Evolutionary conservation across 2,113 vertebrate genomes (phyloP), one percentile per base, ranked within the genome.

Genomic region (Hymenochirus boettgeri): DNA sequence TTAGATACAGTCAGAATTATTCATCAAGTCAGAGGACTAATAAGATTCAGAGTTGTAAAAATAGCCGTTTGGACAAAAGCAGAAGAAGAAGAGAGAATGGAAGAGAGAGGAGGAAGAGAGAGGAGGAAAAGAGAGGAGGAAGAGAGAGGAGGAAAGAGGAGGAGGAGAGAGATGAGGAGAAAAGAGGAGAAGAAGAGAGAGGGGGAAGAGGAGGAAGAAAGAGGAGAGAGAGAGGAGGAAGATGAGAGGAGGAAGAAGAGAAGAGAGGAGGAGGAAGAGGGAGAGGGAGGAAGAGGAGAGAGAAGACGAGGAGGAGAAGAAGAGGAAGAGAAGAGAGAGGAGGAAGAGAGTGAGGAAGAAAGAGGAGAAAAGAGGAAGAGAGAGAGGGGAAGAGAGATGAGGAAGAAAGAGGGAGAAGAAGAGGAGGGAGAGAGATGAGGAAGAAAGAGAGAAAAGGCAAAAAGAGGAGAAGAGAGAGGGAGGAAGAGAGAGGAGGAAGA

Each of bases 1-100:
- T 65, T 57, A 66, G 70, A 73, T 56, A 73, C 73, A 79, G 71
- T 71, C 64, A 63, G 65, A 79, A 83, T 83, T 82, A 83, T 71
- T 80, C 77, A 78, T 53, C 73, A 72, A 75, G 77, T 73, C 69
- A 0, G 2, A 67, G 71, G 71, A 46, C 48, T 70, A 70, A 70
- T 69, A 47, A 80, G 70, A 76, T 74, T 21, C 63, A 31, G 23
- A 67, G 70, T 45, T 8, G 4, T 58, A 58, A 50, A 58, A 75
- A 75, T 73, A 59, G 54, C 15, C 71, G 55, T 73, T 37, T 58
- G 8, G 50, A 2, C 66, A 56, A 31, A 24, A 18, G 63, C 23
- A 72, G 54, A 71, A 59, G 13, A 75, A 9, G 10, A 13, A 9
- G 33, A 31, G 33, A 11, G 33, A 13, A 12, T 35, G 2, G 33